These are phyloP conservation scores for Nephrocerus scutellatus DNA, from an alignment of 2,888 invertebrate genomes.

Conservation along the genomic window DNA sequence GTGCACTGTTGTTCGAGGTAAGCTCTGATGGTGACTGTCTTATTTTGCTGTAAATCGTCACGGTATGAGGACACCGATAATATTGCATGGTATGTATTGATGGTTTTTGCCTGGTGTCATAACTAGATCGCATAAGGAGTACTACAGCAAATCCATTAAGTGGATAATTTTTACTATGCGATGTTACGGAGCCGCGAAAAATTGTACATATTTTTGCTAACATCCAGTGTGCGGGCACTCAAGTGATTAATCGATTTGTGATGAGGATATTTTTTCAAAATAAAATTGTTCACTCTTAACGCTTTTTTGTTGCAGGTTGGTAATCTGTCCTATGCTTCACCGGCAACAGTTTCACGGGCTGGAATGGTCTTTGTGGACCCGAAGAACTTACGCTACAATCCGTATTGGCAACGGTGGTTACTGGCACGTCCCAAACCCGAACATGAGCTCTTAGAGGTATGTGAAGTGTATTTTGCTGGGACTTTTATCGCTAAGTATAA, in stretches of 20 bases:
- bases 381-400: constrained; percentile 78
- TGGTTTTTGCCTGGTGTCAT: no score
- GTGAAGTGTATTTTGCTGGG: no score
- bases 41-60: no score
- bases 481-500: no score
- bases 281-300: not conserved
- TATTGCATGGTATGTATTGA: no score
- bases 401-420: constrained; percentile 83
- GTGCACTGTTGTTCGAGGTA: constrained; percentile 79
- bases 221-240: not conserved
- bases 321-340: constrained; percentile 82
- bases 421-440: constrained; percentile 51
- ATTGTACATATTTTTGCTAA: not conserved
- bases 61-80: no score
- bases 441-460: constrained; percentile 48
- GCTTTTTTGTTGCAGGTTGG: constrained; percentile 56
- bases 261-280: constrained; percentile 4
- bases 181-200: no score
- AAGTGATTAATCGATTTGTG: constrained; percentile 17
- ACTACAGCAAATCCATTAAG: no score
- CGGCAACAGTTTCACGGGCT: constrained; percentile 85
- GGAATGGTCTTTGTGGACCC: constrained; percentile 94
- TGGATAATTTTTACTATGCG: no score
- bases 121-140: no score
- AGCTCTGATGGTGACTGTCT: no score